Evolutionary conservation across 2,113 vertebrate species (phyloP), one percentile per base, ranked within the genome.

Genomic region (Leptobrachium ailaonicum): DNA sequence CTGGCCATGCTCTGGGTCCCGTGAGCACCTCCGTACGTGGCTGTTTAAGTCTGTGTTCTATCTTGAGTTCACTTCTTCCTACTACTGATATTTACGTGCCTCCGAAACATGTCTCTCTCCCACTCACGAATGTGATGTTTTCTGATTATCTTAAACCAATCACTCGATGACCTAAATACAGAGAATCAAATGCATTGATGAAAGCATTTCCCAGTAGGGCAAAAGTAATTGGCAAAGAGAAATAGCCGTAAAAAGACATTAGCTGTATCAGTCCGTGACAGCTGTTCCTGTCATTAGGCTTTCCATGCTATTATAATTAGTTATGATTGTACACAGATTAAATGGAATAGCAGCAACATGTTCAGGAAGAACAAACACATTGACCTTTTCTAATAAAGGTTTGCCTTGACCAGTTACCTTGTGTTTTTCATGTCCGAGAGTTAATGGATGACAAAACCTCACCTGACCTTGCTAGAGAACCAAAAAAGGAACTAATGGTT

Each of bases 281-380:
- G 77, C 60, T 79, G 70, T 41, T 40, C 42, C 47, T 12, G 41
- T 56, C 62, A 76, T 66, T 64, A 75, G 62, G 10, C 40, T 44
- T 32, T 75, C 20, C 60, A 45, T 42, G 63, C 32, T 41, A 66
- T 72, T 72, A 50, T 43, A 79, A 79, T 72, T 54, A 73, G 47
- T 79, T 56, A 50, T 56, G 32, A 64, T 9, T 54, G 45, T 8
- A n/a, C 47, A 41, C 45, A 53, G 32, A 54, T 72, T 54, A 64
- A 64, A 79, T 79, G 70, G 70, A 44, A 67, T 47, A 13, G 67
- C 41, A 69, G 45, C 43, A 62, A 53, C 43, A 63, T n/a, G 76
- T 41, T 62, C 54, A 53, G 64, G 44, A 41, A 60, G 44, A n/a
- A 50, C 5, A 50, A 43, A 79, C 11, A n/a, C 56, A 62, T 71